Base-by-base conservation (phyloP, 2,113 vertebrate species). In the Vimba vimba region DNA sequence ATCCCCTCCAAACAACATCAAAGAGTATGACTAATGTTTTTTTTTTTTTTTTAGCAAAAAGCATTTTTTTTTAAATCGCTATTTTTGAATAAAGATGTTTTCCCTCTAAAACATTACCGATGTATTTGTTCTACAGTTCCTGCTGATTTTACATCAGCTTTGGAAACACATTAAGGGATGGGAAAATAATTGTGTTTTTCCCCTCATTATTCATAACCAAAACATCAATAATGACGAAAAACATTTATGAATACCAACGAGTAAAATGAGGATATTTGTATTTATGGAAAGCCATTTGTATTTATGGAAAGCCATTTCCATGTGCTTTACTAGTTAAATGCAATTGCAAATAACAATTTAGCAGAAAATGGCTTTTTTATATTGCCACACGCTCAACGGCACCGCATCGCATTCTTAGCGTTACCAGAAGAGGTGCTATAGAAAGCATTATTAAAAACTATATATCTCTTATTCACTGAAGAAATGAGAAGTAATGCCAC, bases 11-110 rank as follows among this genome's bases (percentile, higher is more conserved):
- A 45, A 47, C 1, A 66, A 81, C 79, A 66, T 66, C 79, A 81
- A 81, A 81, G 77, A 15, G 1, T 45, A 47, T 47, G 39, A 81
- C 59, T 47, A 81, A 80, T 80, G 39, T 66, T 47, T 64, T 47
- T 64, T 71, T 23, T 2, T 0, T 59, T 4, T 33, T 2, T 33
- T 33, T 33, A 0, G 8, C 36, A 71, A 9, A 71, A 25, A 62
- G 4, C 9, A 0, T 39, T 30, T 64, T 11, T 27, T 19, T n/a
- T n/a, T n/a, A n/a, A n/a, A 60, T 60, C 0, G 4, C n/a, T 30
- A 19, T 80, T 81, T 43, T 81, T 33, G 7, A 64, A 64, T 47
- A 80, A 64, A 80, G 13, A 1, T 27, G 1, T 64, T n/a, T 79
- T 17, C 17, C 33, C 57, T 79, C 12, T 47, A 64, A 64, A 66